Evolutionary conservation across 2,888 invertebrate genomes (phyloP).

Genomic region (Cheilosia pagana): DNA sequence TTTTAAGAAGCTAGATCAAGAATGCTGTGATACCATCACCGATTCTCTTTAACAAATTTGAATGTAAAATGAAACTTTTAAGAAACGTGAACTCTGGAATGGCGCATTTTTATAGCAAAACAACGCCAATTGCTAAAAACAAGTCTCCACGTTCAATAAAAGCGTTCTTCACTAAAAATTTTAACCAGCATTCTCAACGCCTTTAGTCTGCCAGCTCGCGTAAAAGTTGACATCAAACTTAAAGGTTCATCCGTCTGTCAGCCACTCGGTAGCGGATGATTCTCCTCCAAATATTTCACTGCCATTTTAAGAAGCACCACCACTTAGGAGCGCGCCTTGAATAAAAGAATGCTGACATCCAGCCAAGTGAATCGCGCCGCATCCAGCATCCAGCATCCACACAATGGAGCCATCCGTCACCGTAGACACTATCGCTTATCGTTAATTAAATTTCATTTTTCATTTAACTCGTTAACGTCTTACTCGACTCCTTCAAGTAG

Average conservation of each 20-base stretch:
- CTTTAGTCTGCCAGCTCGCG: background rate
- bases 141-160: no score
- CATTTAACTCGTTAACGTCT: slow-evolving; percentile 75
- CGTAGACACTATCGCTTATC: slow-evolving; percentile 74
- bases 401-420: slow-evolving; percentile 73
- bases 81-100: no score
- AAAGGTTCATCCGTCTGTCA: slow-evolving; percentile 43
- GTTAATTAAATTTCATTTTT: slow-evolving; percentile 75
- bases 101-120: no score
- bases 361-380: slow-evolving; percentile 53
- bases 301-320: slow-evolving; percentile 59
- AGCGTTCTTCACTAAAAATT: no score
- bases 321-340: slow-evolving; percentile 50
- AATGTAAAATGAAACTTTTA: no score
- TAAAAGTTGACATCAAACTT: slow-evolving; percentile 67
- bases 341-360: slow-evolving; percentile 45
- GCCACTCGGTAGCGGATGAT: slow-evolving; percentile 8
- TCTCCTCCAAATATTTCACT: slow-evolving; percentile 32
- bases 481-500: slow-evolving; percentile 67
- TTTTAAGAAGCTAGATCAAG: no score
- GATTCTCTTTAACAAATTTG: no score
- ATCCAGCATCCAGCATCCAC: slow-evolving; percentile 34
- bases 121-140: no score
- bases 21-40: no score
- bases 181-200: no score